Evolutionary conservation across 2,888 invertebrate species (phyloP).

Genomic region (Eristalis arbustorum): DNA sequence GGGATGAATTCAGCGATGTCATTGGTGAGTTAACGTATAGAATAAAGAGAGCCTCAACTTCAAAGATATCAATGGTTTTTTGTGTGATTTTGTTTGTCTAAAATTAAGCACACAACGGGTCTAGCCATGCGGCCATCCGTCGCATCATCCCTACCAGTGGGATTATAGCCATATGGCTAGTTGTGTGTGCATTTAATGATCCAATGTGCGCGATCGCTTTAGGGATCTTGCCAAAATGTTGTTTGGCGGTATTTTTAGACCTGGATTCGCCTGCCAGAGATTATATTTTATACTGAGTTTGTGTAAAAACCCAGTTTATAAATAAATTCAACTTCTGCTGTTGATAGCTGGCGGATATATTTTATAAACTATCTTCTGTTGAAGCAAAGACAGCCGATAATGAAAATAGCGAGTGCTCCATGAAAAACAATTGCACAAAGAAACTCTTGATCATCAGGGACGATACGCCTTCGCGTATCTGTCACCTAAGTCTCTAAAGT

Average conservation of each 20-base stretch:
- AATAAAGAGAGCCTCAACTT: slow-evolving; percentile 16
- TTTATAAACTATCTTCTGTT: neutral
- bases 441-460: too few species aligned
- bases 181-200: slow-evolving; percentile 19
- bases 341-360: neutral
- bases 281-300: slow-evolving; percentile 27
- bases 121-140: slow-evolving; percentile 22
- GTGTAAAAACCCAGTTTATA: neutral
- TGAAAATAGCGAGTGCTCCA: neutral
- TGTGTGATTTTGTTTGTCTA: neutral
- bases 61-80: slow-evolving; percentile 17
- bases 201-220: neutral
- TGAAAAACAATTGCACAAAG: too few species aligned
- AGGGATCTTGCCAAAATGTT: slow-evolving; percentile 45
- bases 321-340: neutral
- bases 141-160: slow-evolving; percentile 5
- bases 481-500: too few species aligned
- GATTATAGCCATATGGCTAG: slow-evolving; percentile 29
- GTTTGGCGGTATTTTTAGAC: slow-evolving; percentile 31
- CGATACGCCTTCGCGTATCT: too few species aligned
- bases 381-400: neutral
- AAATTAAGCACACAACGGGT: slow-evolving; percentile 30
- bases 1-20: slow-evolving; percentile 75
- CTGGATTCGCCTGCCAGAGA: slow-evolving; percentile 23
- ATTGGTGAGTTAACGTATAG: slow-evolving; percentile 74